Conservation (phyloP, 2,888 invertebrate genomes). For the Drosophila meridionalis region DNA sequence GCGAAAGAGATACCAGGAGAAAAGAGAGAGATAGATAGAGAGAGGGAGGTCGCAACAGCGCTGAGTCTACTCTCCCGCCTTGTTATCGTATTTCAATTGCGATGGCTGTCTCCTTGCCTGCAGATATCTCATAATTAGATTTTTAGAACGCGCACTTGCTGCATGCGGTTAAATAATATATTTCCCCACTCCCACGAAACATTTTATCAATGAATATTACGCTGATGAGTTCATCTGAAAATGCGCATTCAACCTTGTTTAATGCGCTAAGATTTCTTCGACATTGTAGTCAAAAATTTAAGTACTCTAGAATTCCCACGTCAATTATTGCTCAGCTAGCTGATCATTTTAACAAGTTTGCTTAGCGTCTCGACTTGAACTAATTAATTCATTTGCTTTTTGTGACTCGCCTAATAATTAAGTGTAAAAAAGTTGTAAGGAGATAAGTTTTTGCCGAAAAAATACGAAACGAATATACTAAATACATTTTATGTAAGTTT, state of each 20-base stretch:
- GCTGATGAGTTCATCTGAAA: conserved; percentile 2
- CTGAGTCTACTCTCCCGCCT: neutral
- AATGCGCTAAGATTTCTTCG: neutral
- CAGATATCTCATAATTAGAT: conserved; percentile 31
- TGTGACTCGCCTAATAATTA: neutral
- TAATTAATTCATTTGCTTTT: conserved; percentile 3
- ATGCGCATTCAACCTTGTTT: neutral
- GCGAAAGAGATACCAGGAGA: neutral
- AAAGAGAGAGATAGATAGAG: neutral
- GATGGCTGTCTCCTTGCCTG: conserved; percentile 14
- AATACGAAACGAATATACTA: neutral
- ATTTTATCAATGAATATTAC: conserved; percentile 6
- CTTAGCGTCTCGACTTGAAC: neutral
- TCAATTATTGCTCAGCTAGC: neutral
- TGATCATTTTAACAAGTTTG: neutral
- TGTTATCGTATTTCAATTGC: conserved; percentile 48
- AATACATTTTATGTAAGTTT: neutral
- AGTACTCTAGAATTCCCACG: neutral
- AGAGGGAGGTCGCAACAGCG: neutral
- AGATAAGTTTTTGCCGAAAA: neutral
- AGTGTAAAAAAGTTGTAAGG: neutral
- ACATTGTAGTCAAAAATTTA: neutral
- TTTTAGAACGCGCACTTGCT: conserved; percentile 15
- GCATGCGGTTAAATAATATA: conserved; percentile 16
- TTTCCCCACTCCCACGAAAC: conserved; percentile 2